Conservation (phyloP, 1,140 invertebrate species). For the Halesus radiatus region DNA sequence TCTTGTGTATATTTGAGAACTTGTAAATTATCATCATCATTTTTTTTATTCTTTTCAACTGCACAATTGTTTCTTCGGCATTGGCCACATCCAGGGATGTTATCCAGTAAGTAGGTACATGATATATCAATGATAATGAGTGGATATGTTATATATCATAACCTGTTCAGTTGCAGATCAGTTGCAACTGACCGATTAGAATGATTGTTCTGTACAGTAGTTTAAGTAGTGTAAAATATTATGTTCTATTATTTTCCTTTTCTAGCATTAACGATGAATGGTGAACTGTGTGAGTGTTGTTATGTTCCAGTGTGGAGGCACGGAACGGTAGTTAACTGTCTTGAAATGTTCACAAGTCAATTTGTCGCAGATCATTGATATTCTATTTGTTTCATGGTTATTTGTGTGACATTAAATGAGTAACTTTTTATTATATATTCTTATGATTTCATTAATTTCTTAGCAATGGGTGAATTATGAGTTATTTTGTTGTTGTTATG, state of each 20-base stretch:
- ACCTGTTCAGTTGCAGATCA: conserved; percentile 30
- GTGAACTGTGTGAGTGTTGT: conserved; percentile 51
- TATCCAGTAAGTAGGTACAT: conserved; percentile 83
- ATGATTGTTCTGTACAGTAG: conserved; percentile 56
- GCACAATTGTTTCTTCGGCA: conserved; percentile 82
- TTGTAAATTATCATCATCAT: conserved; percentile 75
- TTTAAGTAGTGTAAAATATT: conserved; percentile 52
- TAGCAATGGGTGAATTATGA: conserved; percentile 56
- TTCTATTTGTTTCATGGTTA: conserved; percentile 53
- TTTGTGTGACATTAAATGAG: conserved; percentile 54
- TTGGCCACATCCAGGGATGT: conserved; percentile 82
- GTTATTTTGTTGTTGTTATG: conserved; percentile 56
- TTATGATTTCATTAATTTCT: conserved; percentile 60
- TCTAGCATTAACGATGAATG: conserved; percentile 53
- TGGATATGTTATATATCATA: conserved; percentile 26
- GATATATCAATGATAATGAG: conserved; percentile 57
- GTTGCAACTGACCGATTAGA: conserved; percentile 46
- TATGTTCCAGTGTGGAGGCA: conserved; percentile 51
- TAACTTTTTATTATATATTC: conserved; percentile 44
- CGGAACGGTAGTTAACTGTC: conserved; percentile 55
- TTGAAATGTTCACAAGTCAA: conserved; percentile 57
- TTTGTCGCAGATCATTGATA: conserved; percentile 53
- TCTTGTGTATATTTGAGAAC: conserved; percentile 70
- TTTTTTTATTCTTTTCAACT: conserved; percentile 81
- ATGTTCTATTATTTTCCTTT: conserved; percentile 51